phyloP scores from a whole-genome alignment of 2,113 vertebrate species.

The Anseranas semipalmata region DNA sequence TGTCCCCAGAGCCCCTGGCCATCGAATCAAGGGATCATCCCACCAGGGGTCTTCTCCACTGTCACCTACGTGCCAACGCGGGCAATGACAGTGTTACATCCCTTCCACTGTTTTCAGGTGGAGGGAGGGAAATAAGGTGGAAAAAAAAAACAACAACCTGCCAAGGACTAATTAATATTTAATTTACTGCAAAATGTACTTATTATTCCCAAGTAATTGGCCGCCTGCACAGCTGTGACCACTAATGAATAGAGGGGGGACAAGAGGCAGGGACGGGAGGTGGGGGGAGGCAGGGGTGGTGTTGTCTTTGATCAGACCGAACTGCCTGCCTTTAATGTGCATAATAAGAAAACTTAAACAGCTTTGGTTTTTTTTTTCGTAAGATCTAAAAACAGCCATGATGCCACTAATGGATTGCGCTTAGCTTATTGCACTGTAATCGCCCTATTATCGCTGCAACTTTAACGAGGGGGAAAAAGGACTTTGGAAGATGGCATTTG shows the following conservation, averaged over 20 bases:
- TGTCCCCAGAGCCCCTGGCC: not conserved
- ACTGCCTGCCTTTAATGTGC: conserved; percentile 56
- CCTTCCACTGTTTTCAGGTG: not conserved
- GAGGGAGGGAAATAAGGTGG: not conserved
- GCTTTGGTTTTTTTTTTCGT: conserved; percentile 35
- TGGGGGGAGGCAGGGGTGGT: not conserved
- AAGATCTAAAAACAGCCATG: conserved; percentile 38
- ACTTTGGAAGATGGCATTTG: conserved; percentile 56
- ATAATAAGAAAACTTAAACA: conserved; percentile 71
- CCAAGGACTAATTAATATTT: conserved; percentile 80
- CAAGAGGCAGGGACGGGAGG: conserved; percentile 31
- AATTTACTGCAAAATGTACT: conserved; percentile 82
- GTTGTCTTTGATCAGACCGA: conserved; percentile 54
- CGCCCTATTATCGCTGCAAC: conserved; percentile 56
- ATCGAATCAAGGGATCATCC: not conserved
- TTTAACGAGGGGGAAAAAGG: conserved; percentile 51
- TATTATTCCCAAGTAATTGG: conserved; percentile 79
- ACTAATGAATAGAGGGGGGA: conserved; percentile 71
- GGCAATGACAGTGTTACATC: not conserved
- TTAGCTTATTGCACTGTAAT: conserved; percentile 70
- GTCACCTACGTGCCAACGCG: not conserved
- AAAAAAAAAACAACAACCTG: conserved; percentile 20
- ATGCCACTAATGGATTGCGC: conserved; percentile 55
- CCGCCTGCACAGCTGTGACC: conserved; percentile 75
- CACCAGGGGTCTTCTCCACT: accelerated